phyloP scores from a whole-genome alignment of 2,888 invertebrate genomes.

The Parnassius orleans region DNA sequence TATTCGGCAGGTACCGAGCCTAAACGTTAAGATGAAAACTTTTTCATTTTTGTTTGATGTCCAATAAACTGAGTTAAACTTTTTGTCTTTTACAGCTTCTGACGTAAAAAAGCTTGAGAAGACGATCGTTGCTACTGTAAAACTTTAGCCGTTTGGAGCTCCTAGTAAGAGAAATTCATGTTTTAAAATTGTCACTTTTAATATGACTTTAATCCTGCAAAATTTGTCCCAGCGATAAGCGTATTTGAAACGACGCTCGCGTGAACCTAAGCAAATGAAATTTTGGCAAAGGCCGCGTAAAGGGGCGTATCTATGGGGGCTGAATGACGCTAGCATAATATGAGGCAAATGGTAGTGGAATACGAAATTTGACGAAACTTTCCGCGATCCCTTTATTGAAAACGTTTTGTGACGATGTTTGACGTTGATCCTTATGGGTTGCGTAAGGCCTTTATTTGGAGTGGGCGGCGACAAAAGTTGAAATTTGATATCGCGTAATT shows the following conservation, averaged over 20 bases:
- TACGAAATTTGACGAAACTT: slow-evolving; percentile 43
- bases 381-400: slow-evolving; percentile 42
- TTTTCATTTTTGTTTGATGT: slow-evolving; percentile 25
- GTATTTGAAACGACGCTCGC: slow-evolving; percentile 58
- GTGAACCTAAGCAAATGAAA: slow-evolving; percentile 59
- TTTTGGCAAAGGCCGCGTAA: slow-evolving; percentile 37
- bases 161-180: slow-evolving; percentile 52
- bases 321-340: slow-evolving; percentile 37
- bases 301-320: slow-evolving; percentile 33
- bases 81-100: slow-evolving; percentile 23
- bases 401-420: slow-evolving; percentile 37
- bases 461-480: slow-evolving; percentile 39
- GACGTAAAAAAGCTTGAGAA: slow-evolving; percentile 22
- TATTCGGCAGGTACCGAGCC: slow-evolving; percentile 13
- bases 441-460: slow-evolving; percentile 36
- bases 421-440: slow-evolving; percentile 38
- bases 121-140: slow-evolving; percentile 27
- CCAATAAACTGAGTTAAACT: slow-evolving; percentile 23
- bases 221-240: slow-evolving; percentile 43
- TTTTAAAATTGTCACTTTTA: slow-evolving; percentile 11
- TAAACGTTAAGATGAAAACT: slow-evolving; percentile 16
- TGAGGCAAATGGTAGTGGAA: slow-evolving; percentile 40
- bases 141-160: slow-evolving; percentile 42
- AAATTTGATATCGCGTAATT: slow-evolving; percentile 46
- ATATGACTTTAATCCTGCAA: slow-evolving; percentile 46